Conservation (phyloP, 2,113 vertebrate species). For the Eretmochelys imbricata region DNA sequence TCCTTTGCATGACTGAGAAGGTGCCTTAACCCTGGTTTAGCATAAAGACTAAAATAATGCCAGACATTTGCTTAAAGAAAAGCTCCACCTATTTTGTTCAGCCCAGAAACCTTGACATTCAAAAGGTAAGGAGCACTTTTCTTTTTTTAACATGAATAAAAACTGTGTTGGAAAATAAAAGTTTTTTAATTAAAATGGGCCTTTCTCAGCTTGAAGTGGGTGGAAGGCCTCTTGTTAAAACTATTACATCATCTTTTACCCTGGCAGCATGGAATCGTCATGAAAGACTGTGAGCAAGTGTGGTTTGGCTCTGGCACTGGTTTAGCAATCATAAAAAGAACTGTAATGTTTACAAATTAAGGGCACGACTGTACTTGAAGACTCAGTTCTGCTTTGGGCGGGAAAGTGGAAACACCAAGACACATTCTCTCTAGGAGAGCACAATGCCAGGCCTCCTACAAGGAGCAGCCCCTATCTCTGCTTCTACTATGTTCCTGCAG, state of each 20-base stretch:
- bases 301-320: conserved; percentile 30
- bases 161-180: neutral
- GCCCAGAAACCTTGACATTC: conserved; percentile 4
- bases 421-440: neutral
- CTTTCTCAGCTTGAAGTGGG: conserved; percentile 22
- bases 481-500: neutral
- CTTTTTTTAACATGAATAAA: neutral
- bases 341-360: conserved; percentile 35
- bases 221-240: conserved; percentile 15
- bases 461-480: neutral
- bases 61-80: conserved; percentile 34
- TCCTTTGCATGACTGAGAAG: neutral
- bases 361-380: neutral
- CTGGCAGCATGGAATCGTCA: neutral
- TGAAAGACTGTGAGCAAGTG: neutral
- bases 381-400: rapidly evolving
- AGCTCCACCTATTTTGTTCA: conserved; percentile 41
- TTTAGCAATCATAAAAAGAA: conserved; percentile 38
- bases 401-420: neutral
- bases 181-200: conserved; percentile 50
- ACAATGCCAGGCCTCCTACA: neutral
- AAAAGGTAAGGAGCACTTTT: conserved; percentile 46
- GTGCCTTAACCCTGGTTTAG: conserved; percentile 27
- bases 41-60: conserved; percentile 3
- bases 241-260: neutral